Evolutionary conservation across 2,113 vertebrate species (phyloP).

Genomic region (Cyanoderma ruficeps): DNA sequence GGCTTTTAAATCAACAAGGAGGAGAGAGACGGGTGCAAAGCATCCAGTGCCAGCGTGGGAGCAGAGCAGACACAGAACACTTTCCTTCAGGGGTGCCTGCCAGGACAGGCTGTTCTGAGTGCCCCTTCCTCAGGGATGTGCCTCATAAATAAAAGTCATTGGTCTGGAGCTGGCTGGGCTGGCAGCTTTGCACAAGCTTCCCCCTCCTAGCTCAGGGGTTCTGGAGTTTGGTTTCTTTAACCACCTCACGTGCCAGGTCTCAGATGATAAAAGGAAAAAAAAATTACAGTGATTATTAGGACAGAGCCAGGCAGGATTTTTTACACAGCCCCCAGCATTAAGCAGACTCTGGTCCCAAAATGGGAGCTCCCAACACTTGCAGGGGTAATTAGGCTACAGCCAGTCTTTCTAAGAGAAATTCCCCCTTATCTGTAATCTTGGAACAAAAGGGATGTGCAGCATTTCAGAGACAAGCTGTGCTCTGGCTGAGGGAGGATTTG

Average conservation of each 20-base stretch:
- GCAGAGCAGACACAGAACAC: fast-evolving
- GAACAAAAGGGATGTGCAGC: neutral
- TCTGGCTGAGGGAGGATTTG: neutral
- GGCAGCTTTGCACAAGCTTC: neutral
- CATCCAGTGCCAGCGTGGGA: fast-evolving
- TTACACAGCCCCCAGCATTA: neutral
- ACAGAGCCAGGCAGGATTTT: neutral
- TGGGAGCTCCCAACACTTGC: neutral
- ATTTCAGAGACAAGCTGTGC: neutral
- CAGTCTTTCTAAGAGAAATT: neutral
- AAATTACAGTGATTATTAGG: neutral
- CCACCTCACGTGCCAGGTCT: neutral
- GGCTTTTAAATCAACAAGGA: neutral
- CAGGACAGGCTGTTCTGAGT: neutral
- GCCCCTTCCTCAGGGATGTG: neutral
- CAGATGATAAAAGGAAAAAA: neutral
- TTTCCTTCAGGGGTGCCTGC: neutral
- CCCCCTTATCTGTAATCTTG: neutral
- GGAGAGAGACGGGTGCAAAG: neutral
- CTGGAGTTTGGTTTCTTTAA: neutral
- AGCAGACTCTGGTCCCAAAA: neutral
- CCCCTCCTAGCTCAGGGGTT: neutral
- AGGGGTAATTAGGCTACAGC: neutral
- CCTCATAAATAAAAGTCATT: neutral
- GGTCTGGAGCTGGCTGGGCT: neutral